Evolutionary conservation across 1,140 invertebrate genomes (phyloP).

Genomic region (Tetraneura akinire): DNA sequence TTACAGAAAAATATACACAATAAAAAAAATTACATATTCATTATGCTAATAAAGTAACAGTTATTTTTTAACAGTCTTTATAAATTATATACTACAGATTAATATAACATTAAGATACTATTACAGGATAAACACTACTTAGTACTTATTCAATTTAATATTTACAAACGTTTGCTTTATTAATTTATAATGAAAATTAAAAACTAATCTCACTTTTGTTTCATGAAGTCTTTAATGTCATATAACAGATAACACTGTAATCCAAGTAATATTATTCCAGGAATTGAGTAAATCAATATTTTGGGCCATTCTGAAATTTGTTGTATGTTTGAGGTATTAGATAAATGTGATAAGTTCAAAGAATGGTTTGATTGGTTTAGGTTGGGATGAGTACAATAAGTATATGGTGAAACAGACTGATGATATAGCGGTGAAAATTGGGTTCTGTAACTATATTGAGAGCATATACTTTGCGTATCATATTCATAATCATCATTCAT

Average conservation of each 20-base stretch:
- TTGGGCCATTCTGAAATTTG: constrained; percentile 22
- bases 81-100: background rate
- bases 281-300: constrained; percentile 37
- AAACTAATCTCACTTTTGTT: constrained; percentile 47
- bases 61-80: constrained; percentile 25
- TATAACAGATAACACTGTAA: constrained; percentile 34
- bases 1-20: background rate
- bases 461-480: constrained; percentile 13
- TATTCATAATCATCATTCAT: constrained; percentile 33
- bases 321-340: constrained; percentile 27
- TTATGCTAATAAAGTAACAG: background rate
- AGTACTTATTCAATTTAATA: constrained; percentile 2
- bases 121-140: too few species aligned
- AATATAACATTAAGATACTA: background rate
- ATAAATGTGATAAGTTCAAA: constrained; percentile 27
- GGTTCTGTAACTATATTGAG: constrained; percentile 12
- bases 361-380: background rate
- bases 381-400: background rate
- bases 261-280: constrained; percentile 13
- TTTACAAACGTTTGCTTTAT: background rate
- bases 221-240: constrained; percentile 45
- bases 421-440: background rate
- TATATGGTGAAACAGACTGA: background rate
- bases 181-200: background rate
- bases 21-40: background rate